Evolutionary conservation across 2,888 invertebrate species (phyloP), one percentile per base, ranked within the genome.

Genomic region (Chymomyza caudatula): DNA sequence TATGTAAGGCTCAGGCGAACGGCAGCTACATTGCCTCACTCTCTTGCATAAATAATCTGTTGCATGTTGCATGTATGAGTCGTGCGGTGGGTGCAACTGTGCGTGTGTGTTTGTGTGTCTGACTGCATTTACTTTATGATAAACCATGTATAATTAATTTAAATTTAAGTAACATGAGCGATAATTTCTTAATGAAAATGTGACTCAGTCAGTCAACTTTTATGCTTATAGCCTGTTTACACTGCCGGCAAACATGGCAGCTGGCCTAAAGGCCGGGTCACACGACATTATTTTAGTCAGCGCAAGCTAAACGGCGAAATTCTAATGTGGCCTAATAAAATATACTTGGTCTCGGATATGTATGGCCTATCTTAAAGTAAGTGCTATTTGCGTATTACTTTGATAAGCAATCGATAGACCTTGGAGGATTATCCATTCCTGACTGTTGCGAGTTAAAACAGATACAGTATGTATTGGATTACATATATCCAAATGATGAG

Each of bases 11-110:
- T 11, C 23, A 4, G 1, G 52, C 52, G 20, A 52, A 2, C n/a
- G 22, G 23, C 52, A 25, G 20, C 52, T 43, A 37, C 29, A 37
- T 37, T 37, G 29, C 8, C 29, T 37, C 78, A 71, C 69, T 70
- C 67, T 78, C 77, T 67, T 6, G 17, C 87, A 84, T 83, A 77
- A 83, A 86, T 83, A 86, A 83, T 86, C 86, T 77, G 81, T 82
- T 83, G 87, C 77, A 78, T 77, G 81, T 82, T 83, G 87, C 77
- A 78, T 59, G 63, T 56, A 22, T 25, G 47, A 47, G 51, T n/a
- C n/a, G 0, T 8, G 60, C 53, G n/a, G 15, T 22, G 47, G 42
- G 51, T 55, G 19, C 15, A 19, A 47, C 51, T 19, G 57, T 61
- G 63, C 55, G 65, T 64, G 52, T 37, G 62, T 13, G 65, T 54